A percentile compares a stretch with the other conserved stretches of the same genome.
Conservation (phyloP, 2,113 vertebrate genomes). For the Todiramphus chloris region DNA sequence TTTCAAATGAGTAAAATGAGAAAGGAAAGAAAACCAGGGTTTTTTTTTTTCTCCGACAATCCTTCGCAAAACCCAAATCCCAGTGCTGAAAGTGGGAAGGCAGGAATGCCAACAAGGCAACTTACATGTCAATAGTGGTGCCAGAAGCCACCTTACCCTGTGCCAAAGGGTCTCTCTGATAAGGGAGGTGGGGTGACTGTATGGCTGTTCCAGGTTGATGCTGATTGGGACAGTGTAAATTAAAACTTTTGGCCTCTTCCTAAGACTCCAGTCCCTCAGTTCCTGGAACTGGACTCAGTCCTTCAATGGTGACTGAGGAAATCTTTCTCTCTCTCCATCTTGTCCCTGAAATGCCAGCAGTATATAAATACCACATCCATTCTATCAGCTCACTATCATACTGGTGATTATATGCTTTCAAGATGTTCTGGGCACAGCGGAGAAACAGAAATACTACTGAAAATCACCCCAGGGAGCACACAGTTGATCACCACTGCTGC, state of each 20-base stretch:
- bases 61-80: neutral
- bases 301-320: neutral
- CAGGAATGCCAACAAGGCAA: neutral
- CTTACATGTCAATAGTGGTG: neutral
- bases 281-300: neutral
- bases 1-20: neutral
- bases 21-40: neutral
- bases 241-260: neutral
- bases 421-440: neutral
- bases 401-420: neutral
- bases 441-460: neutral
- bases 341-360: fast-evolving
- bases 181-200: neutral
- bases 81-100: neutral
- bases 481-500: neutral
- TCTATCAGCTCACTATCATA: neutral
- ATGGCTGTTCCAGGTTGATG: no score
- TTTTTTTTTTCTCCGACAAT: neutral
- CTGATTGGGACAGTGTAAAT: neutral
- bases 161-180: neutral
- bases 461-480: neutral
- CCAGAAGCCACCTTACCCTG: neutral
- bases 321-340: neutral
- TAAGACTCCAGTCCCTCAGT: fast-evolving
- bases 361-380: neutral